Percentiles rank a stretch among this genome's conserved stretches.
Conservation (phyloP, 1,140 invertebrate species). For the Scylla paramamosain region DNA sequence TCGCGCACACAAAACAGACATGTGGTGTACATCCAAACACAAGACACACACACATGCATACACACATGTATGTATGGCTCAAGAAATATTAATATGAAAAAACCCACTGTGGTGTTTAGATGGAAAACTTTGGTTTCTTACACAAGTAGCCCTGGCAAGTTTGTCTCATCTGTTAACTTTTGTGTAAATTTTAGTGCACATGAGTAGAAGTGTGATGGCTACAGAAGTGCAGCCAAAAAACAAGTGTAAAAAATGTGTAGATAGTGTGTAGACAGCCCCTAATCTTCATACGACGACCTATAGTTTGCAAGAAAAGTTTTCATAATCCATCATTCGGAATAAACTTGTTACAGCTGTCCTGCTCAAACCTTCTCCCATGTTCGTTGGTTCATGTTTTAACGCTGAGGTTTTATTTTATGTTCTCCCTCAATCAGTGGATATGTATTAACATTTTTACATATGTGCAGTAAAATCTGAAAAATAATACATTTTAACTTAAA, state of each 20-base stretch:
- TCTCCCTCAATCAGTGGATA: conserved; percentile 60
- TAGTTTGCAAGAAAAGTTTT: conserved; percentile 72
- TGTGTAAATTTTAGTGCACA: conserved; percentile 75
- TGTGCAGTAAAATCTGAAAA: conserved; percentile 67
- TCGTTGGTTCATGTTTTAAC: conserved; percentile 68
- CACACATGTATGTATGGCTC: conserved; percentile 46
- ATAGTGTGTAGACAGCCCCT: conserved; percentile 71
- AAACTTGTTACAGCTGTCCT: conserved; percentile 71
- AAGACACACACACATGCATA: not conserved
- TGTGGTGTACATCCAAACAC: not conserved
- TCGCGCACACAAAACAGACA: not conserved
- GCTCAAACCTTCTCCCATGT: conserved; percentile 71
- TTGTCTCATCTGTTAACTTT: conserved; percentile 70
- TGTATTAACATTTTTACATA: conserved; percentile 68
- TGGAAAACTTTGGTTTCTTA: conserved; percentile 64
- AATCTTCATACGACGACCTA: conserved; percentile 69
- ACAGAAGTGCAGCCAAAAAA: conserved; percentile 64
- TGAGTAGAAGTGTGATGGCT: conserved; percentile 74
- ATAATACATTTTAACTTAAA: conserved; percentile 74
- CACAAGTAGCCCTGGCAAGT: conserved; percentile 66
- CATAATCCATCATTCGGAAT: conserved; percentile 64
- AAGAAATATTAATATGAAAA: conserved; percentile 43
- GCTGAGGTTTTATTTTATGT: conserved; percentile 73
- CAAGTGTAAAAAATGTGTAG: conserved; percentile 75
- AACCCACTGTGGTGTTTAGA: conserved; percentile 43